Percentiles rank a stretch among this genome's conserved stretches.
Evolutionary conservation across 2,113 vertebrate species (phyloP).

Genomic region (Terrapene triunguis): DNA sequence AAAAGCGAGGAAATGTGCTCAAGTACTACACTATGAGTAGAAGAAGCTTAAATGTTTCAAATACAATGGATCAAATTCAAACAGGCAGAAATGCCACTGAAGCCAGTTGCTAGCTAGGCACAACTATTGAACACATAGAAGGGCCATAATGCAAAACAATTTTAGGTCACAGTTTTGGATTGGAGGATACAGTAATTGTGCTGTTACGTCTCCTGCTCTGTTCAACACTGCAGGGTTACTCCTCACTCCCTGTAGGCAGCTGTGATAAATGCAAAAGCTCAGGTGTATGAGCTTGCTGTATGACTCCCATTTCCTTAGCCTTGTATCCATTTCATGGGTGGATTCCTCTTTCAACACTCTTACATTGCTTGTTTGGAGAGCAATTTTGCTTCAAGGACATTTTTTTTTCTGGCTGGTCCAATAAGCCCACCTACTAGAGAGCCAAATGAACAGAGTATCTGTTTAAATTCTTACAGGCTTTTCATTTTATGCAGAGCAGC

Average conservation of each 20-base stretch:
- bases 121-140: neutral
- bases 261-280: neutral
- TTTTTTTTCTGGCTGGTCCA: neutral
- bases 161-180: conserved; percentile 10
- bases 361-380: neutral
- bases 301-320: neutral
- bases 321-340: neutral
- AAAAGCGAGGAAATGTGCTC: neutral
- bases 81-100: neutral
- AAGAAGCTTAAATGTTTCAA: neutral
- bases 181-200: neutral
- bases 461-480: conserved; percentile 65
- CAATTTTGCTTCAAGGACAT: neutral
- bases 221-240: conserved; percentile 6
- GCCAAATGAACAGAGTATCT: conserved; percentile 27
- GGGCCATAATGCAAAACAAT: neutral
- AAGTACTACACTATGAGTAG: neutral
- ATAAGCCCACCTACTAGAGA: conserved; percentile 14
- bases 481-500: conserved; percentile 65
- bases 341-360: neutral
- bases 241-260: neutral
- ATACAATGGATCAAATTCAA: neutral
- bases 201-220: neutral
- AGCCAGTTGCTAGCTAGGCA: neutral
- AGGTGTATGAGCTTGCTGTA: neutral